phyloP scores from a whole-genome alignment of 2,797 vertebrate species.

The Scolopax bukidnonensis region DNA sequence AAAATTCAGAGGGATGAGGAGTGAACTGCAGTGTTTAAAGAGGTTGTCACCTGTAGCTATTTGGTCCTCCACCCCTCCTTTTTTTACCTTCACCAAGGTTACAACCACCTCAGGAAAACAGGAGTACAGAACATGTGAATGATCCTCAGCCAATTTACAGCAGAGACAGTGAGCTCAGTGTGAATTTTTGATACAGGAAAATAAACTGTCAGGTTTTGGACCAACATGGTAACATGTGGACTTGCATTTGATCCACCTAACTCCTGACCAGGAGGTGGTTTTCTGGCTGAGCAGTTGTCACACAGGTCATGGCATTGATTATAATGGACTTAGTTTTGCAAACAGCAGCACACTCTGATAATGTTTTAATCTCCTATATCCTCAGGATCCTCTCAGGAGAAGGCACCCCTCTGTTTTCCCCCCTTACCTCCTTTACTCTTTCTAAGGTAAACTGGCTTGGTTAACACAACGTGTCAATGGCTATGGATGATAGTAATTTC shows the following conservation, averaged over 20 bases:
- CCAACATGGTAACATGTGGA: background rate
- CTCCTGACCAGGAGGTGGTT: background rate
- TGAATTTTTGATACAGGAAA: background rate
- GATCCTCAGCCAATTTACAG: background rate
- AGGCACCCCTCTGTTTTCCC: background rate
- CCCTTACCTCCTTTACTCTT: background rate
- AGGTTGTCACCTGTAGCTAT: background rate
- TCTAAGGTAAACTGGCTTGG: background rate
- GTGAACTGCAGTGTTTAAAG: background rate
- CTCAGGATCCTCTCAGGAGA: background rate
- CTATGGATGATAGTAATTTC: background rate
- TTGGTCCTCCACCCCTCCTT: background rate
- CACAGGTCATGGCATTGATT: background rate
- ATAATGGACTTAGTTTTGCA: background rate
- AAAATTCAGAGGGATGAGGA: background rate
- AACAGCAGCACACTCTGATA: background rate
- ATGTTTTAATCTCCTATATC: slow-evolving; percentile 1
- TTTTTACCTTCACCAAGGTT: background rate
- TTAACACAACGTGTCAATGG: background rate
- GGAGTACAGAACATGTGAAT: background rate
- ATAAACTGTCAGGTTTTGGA: background rate
- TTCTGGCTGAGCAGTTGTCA: background rate
- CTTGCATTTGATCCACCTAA: background rate
- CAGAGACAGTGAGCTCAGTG: background rate
- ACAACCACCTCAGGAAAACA: background rate